phyloP scores from a whole-genome alignment of 1,140 invertebrate species.

The Heliothis virescens region DNA sequence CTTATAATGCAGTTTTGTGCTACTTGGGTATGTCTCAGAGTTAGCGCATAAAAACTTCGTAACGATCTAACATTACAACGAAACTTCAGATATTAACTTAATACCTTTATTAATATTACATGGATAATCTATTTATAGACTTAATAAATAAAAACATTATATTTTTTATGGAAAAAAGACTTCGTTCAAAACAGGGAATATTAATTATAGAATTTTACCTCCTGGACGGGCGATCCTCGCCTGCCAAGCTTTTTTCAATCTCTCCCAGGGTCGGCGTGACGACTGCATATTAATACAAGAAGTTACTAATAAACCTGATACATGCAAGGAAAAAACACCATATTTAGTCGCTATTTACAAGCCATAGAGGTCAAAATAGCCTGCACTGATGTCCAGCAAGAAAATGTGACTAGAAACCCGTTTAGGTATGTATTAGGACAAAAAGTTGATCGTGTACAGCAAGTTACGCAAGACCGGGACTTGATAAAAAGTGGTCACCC shows the following conservation, averaged over 20 bases:
- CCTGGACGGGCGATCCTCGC: background rate
- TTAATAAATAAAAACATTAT: no score
- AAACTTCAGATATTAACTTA: no score
- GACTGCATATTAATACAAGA: conserved; percentile 10
- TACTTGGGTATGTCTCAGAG: no score
- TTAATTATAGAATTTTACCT: conserved; percentile 4
- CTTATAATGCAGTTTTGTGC: no score
- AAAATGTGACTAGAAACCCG: conserved; percentile 58
- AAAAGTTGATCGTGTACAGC: conserved; percentile 68
- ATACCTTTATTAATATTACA: no score
- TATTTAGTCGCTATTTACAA: background rate
- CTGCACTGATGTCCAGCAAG: background rate
- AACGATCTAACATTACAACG: no score
- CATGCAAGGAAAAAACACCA: background rate
- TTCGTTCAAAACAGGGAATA: background rate
- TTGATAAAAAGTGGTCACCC: conserved; percentile 76
- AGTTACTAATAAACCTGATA: conserved; percentile 1
- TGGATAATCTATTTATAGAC: no score
- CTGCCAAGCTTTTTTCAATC: background rate
- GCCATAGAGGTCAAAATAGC: conserved; percentile 1
- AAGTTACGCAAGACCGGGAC: conserved; percentile 76
- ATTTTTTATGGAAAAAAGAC: background rate
- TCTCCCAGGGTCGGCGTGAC: background rate
- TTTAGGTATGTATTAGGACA: conserved; percentile 62
- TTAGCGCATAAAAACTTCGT: no score